Evolutionary conservation across 2,888 invertebrate genomes (phyloP), one percentile per base, ranked within the genome.

Genomic region (Augochlorella aurata): DNA sequence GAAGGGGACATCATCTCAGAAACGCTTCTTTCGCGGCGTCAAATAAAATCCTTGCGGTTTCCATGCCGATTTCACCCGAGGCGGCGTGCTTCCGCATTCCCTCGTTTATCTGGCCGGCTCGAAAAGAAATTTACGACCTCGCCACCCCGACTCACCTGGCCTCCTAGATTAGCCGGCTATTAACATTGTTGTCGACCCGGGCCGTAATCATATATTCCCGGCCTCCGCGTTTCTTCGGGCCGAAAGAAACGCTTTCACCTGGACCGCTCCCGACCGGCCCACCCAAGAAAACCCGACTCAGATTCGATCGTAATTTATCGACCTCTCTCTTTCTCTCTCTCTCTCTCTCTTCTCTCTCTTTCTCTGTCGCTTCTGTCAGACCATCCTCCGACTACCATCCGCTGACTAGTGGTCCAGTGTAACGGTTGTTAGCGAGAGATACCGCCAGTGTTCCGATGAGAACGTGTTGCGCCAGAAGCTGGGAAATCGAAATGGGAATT

Each of bases 1-100:
- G 76, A 73, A 70, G 76, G 79, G 83, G 44, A 76, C 72, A 49
- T 38, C 49, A 49, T 38, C 38, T 38, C 38, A 0, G 38, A 38
- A 38, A 38, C 52, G 78, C 71, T 77, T 86, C 78, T 80, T 79
- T 82, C 83, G 66, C 65, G 81, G 88, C 68, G 89, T 87, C 76
- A 89, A 88, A 88, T 88, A 89, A 88, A 88, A 89, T 89, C 82
- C 79, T 89, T 85, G 88, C 81, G 88, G 88, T 88, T 85, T 88
- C 82, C 88, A 89, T 87, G 89, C 89, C 81, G 88, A 88, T 88
- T 88, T 88, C 88, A 89, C 88, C 87, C 81, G n/a, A 24, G 81
- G 65, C 63, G 79, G 67, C 77, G 80, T 81, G 70, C 85, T 88
- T 88, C 88, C 88, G 88, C 88, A 87, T 88, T 88, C 88, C 75